Base-by-base conservation (phyloP, 1,140 invertebrate genomes). In the Hormaphis cornu region DNA sequence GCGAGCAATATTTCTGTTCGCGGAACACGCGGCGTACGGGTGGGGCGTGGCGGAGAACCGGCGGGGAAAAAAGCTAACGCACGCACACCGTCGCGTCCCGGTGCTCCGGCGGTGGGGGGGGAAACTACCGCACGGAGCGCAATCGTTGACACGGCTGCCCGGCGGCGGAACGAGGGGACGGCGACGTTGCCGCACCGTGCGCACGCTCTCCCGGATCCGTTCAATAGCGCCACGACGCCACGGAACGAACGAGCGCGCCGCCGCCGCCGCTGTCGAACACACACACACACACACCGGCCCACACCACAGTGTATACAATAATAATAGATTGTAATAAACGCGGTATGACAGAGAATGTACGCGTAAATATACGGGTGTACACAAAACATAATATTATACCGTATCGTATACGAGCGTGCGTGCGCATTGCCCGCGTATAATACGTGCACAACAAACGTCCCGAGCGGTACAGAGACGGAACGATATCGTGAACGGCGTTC, bases 111-210 rank as follows among this genome's bases (percentile, higher is more conserved):
- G 1, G 12, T 10, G 40, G 37, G n/a, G 37, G 35, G 22, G 22
- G 30, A n/a, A 26, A 14, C 7, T n/a, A n/a, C 16, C 20, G 46
- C 6, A 20, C 42, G 28, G 24, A 7, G 42, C 61, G 18, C 61
- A 66, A 33, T 48, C 61, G 61, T 66, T 66, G 61, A 66, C 61
- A 37, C n/a, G n/a, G 71, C 54, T 48, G 72, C 35, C 69, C 73
- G 44, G 35, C 72, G 52, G 69, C 71, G 74, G 70, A 72, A 42
- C 46, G 72, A 54, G 70, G 72, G 74, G 70, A 72, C 46, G 53
- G 71, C 70, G 54, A 75, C 72, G 70, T 66, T 66, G 61, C 61
- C 61, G 22, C 18, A 5, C 35, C 12, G 61, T 66, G 61, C 61
- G 44, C 61, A 44, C 61, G 44, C 61, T 42, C 61, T 20, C 58